Conservation (phyloP, 1,140 invertebrate species). For the Nephotettix cincticeps region DNA sequence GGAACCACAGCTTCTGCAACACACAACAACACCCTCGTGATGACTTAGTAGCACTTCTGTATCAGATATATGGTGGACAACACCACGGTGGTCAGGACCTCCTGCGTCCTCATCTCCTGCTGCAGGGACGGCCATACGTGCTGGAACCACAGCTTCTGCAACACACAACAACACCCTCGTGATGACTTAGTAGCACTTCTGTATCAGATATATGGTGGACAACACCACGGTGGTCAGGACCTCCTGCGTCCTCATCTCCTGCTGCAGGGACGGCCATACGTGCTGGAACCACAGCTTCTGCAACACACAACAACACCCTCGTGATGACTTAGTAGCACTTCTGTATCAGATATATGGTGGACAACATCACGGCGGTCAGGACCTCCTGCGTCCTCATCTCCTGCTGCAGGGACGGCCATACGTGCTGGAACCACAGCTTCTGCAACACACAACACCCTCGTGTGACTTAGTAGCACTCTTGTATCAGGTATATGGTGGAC, state of each 20-base stretch:
- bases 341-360: no score
- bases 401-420: constrained; percentile 85
- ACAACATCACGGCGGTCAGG: constrained; percentile 80
- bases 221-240: constrained; percentile 85
- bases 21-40: no score
- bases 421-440: constrained; percentile 95
- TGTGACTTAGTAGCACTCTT: no score
- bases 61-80: constrained; percentile 87
- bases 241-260: constrained; percentile 82
- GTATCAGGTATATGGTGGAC: no score
- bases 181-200: no score
- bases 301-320: no score
- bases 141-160: constrained; percentile 94
- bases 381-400: constrained; percentile 86
- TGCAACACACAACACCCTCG: no score
- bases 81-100: constrained; percentile 84
- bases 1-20: constrained; percentile 92
- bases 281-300: constrained; percentile 97
- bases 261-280: constrained; percentile 85
- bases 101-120: constrained; percentile 78
- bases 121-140: constrained; percentile 90
- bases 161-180: no score
- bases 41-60: constrained; percentile 79
- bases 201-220: constrained; percentile 84
- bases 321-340: no score